These are phyloP conservation scores for Lepus oiostolus DNA, from an alignment of 2,797 vertebrate genomes.

Conservation along the genomic window DNA sequence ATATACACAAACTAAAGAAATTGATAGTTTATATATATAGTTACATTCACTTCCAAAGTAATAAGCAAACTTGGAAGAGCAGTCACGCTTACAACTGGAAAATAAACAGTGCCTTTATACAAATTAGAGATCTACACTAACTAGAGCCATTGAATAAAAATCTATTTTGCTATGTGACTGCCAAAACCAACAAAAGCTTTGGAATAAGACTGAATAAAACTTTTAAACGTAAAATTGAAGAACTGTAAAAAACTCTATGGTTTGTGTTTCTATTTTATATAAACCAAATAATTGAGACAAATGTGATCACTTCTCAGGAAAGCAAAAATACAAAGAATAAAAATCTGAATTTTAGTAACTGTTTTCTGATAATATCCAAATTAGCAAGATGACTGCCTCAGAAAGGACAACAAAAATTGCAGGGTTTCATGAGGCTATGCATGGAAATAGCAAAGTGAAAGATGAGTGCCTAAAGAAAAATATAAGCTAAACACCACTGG, in stretches of 20 bases:
- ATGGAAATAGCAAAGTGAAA: background rate
- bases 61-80: background rate
- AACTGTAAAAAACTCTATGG: background rate
- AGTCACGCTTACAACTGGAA: background rate
- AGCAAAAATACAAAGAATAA: background rate
- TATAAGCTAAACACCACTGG: background rate
- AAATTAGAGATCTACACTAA: background rate
- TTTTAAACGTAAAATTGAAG: background rate
- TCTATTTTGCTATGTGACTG: background rate
- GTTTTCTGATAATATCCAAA: conserved; percentile 24
- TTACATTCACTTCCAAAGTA: conserved; percentile 1
- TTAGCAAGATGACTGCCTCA: background rate
- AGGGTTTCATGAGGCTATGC: background rate
- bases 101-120: background rate
- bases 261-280: background rate
- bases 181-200: background rate
- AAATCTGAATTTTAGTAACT: background rate
- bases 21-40: background rate
- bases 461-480: background rate
- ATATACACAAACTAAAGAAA: background rate
- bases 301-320: conserved; percentile 6
- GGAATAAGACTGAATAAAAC: background rate
- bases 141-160: background rate
- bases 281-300: background rate
- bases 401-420: conserved; percentile 35